A percentile compares a stretch with the other conserved stretches of the same genome.
phyloP scores from a whole-genome alignment of 2,797 vertebrate genomes.

The Lepidocolaptes lacrymiger region DNA sequence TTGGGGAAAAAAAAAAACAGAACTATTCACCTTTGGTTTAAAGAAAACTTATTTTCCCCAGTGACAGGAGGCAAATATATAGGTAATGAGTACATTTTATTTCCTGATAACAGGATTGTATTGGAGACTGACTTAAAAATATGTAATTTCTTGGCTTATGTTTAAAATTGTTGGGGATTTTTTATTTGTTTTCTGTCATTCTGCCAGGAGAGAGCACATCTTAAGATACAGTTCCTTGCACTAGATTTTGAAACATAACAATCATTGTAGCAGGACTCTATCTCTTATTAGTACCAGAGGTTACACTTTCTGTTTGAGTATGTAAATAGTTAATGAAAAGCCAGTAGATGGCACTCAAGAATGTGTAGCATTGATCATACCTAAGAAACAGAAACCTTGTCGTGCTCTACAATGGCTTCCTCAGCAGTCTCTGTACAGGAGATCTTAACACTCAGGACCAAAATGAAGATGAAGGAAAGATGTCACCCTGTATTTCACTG shows the following conservation, averaged over 20 bases:
- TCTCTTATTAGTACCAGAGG: neutral
- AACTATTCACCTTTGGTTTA: neutral
- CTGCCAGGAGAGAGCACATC: rapidly evolving
- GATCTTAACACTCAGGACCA: neutral
- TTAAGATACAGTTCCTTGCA: neutral
- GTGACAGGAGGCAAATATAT: neutral
- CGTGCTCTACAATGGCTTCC: constrained; percentile 22
- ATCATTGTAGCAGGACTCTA: neutral
- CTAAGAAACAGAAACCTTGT: neutral
- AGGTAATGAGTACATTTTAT: neutral
- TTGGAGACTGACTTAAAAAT: neutral
- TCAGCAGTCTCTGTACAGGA: neutral
- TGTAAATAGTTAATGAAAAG: constrained; percentile 18
- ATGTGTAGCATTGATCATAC: neutral
- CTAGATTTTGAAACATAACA: neutral
- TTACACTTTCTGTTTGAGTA: neutral
- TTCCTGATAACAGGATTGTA: neutral
- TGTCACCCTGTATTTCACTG: neutral
- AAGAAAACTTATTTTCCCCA: neutral
- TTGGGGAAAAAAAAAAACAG: neutral
- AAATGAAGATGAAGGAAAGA: neutral
- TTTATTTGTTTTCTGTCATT: neutral
- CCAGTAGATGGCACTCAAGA: constrained; percentile 60
- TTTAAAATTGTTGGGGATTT: neutral
- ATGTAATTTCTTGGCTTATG: neutral